Base-by-base conservation (phyloP, 2,888 invertebrate genomes). In the Amphipyra tragopoginis region DNA sequence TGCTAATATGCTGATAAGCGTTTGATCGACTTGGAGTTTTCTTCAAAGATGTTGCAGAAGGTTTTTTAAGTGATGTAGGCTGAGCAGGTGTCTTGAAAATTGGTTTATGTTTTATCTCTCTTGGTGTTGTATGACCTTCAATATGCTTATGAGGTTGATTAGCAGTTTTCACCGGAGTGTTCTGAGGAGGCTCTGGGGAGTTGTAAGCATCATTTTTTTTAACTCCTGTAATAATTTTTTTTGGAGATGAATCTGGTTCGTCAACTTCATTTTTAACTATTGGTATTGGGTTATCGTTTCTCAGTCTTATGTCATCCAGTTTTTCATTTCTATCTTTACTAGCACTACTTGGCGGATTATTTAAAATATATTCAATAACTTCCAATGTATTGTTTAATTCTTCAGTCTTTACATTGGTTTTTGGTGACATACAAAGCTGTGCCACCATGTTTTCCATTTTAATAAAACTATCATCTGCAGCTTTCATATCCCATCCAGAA, bases 341-440 rank as follows among this genome's bases (percentile, higher is more conserved):
- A 49, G 65, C 60, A 67, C 58, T 66, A 10, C 55, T 64, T 48
- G 81, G 81, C 48, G 85, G 86, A 77, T 88, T 85, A 58, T 86
- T 88, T 53, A 90, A 75, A 70, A 91, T 88, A 53, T 85, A 87
- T 54, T 92, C 86, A 49, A 91, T 82, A 33, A 86, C 83, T 72
- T 91, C 88, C 42, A 88, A 73, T 50, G 90, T 92, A 59, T 88
- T 90, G 62, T 92, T 86, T 42, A 90, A 76, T 53, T 85, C 76
- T 49, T 71, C 72, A 65, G 59, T 54, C 39, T 80, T 81, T 33
- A 72, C 75, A 43, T 66, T 72, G 15, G 65, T 69, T 34, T 40
- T 58, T 13, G 83, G 71, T 45, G 84, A 82, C 8, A 80, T 51
- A 59, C 82, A 83, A 49, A 86, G 57, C 36, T 86, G 77, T 11